A percentile compares a stretch with the other conserved stretches of the same genome.
phyloP scores from a whole-genome alignment of 2,113 vertebrate genomes.

The Taxidea taxus region DNA sequence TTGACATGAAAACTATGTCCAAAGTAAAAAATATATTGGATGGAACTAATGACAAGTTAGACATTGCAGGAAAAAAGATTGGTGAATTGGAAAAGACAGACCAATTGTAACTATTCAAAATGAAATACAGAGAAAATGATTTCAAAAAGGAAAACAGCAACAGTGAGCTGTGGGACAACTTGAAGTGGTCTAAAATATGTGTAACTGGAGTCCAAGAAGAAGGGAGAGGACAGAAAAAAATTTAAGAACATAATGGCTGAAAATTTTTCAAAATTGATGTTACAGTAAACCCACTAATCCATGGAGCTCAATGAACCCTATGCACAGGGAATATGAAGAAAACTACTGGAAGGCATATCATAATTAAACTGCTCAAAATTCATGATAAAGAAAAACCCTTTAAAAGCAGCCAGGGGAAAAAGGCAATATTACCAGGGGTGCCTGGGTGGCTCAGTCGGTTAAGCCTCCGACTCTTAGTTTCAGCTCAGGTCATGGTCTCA shows the following conservation, averaged over 20 bases:
- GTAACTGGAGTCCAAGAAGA: not conserved
- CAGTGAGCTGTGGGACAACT: not conserved
- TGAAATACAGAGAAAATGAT: not conserved
- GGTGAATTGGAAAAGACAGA: slow-evolving; percentile 13
- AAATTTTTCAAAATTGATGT: not conserved
- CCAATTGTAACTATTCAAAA: not conserved
- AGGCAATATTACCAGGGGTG: not conserved
- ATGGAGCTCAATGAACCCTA: not conserved
- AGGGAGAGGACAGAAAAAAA: not conserved
- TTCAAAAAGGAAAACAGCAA: not conserved
- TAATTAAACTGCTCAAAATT: slow-evolving; percentile 22
- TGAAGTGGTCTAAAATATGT: not conserved
- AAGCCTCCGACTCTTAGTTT: not conserved
- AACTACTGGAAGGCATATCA: not conserved
- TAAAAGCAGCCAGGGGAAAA: not conserved
- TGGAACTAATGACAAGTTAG: slow-evolving; percentile 18
- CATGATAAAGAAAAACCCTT: not conserved
- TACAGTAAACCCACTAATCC: not conserved
- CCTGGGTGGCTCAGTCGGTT: not conserved
- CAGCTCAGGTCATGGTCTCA: not conserved
- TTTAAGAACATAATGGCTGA: slow-evolving; percentile 7
- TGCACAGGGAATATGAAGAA: not conserved
- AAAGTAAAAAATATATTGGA: slow-evolving; percentile 3
- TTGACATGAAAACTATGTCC: not conserved
- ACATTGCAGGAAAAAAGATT: not conserved